A percentile compares a stretch with the other conserved stretches of the same genome.
Evolutionary conservation across 2,113 vertebrate species (phyloP).

Genomic region (Mustela lutreola): DNA sequence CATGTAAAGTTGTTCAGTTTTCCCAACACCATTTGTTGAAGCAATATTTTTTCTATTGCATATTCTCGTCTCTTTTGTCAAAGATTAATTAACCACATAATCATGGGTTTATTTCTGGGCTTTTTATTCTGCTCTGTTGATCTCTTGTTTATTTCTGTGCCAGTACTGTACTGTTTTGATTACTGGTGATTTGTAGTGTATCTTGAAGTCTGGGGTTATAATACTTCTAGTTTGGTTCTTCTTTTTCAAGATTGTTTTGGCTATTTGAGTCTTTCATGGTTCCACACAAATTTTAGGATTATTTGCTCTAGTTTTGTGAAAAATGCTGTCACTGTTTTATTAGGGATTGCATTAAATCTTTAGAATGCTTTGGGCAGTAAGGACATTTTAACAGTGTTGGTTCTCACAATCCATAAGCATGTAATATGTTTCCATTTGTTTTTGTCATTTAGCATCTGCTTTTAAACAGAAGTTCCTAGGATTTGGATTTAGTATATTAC

Average conservation of each 20-base stretch:
- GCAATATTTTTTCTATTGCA: background rate
- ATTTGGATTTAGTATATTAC: background rate
- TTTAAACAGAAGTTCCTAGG: background rate
- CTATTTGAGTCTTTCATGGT: background rate
- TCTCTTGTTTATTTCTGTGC: background rate
- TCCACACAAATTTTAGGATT: background rate
- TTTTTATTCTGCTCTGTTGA: background rate
- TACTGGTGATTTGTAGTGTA: background rate
- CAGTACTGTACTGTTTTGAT: background rate
- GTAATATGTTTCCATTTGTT: background rate
- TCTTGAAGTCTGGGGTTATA: background rate
- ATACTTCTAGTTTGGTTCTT: background rate
- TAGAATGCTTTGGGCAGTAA: background rate
- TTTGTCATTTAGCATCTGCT: background rate
- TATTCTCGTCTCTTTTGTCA: background rate
- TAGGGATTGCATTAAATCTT: background rate
- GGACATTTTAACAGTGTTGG: background rate
- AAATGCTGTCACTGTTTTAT: background rate
- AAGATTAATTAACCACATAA: background rate
- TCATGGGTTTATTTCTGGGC: background rate
- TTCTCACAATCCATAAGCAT: background rate
- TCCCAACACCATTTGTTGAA: background rate
- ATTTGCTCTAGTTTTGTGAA: background rate
- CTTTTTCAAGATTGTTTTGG: background rate
- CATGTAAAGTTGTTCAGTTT: background rate